Evolutionary conservation across 2,797 vertebrate species (phyloP).

Genomic region (Darevskia mixta): DNA sequence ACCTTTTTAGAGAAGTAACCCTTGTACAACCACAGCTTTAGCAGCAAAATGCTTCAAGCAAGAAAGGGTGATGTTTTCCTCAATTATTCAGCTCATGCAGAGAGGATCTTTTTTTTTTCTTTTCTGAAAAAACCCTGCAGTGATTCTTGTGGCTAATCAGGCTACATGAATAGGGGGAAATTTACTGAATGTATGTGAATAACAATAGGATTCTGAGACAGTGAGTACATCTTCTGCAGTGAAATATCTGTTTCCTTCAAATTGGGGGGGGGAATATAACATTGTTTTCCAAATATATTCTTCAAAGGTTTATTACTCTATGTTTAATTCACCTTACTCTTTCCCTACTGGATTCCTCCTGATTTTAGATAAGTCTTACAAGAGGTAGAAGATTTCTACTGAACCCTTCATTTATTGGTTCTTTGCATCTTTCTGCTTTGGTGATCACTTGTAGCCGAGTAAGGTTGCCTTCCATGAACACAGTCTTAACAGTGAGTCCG

Average conservation of each 20-base stretch:
- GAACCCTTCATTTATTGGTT: background rate
- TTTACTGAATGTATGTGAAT: background rate
- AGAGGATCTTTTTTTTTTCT: background rate
- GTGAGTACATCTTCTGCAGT: background rate
- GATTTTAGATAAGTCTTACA: background rate
- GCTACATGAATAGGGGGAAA: background rate
- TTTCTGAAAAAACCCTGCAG: rapidly evolving
- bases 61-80: background rate
- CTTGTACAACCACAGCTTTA: background rate
- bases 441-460: no score
- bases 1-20: background rate
- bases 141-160: background rate
- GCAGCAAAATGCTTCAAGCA: background rate
- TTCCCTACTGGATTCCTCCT: no score
- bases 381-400: background rate
- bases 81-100: background rate
- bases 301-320: background rate
- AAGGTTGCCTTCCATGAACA: no score
- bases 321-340: background rate
- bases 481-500: no score
- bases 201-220: background rate
- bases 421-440: no score
- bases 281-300: background rate
- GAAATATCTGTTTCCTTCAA: background rate
- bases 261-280: background rate